Percentiles rank a stretch among this genome's conserved stretches.
Evolutionary conservation across 2,113 vertebrate species (phyloP).

Genomic region (Etheostoma cragini): DNA sequence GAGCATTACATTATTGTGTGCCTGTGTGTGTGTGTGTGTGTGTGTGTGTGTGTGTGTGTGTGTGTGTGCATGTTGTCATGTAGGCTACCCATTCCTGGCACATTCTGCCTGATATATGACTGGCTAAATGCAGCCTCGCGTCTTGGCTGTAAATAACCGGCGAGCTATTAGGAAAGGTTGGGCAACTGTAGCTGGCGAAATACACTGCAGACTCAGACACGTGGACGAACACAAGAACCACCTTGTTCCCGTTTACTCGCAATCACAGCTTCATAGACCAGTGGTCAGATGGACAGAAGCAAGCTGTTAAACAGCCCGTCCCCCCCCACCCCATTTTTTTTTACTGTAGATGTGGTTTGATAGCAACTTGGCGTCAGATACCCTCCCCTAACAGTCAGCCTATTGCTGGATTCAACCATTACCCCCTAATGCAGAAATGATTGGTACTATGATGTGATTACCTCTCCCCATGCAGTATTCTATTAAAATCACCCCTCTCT

Average conservation of each 20-base stretch:
- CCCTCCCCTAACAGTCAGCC: slow-evolving; percentile 42
- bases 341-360: slow-evolving; percentile 52
- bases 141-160: slow-evolving; percentile 76
- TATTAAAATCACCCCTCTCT: slow-evolving; percentile 40
- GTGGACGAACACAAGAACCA: slow-evolving; percentile 32
- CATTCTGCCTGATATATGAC: slow-evolving; percentile 62
- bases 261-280: slow-evolving; percentile 54
- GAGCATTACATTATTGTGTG: slow-evolving; percentile 14
- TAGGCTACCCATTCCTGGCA: slow-evolving; percentile 3
- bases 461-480: slow-evolving; percentile 29
- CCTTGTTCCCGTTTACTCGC: slow-evolving; percentile 25
- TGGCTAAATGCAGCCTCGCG: slow-evolving; percentile 64
- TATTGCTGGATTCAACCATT: slow-evolving; percentile 31
- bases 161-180: slow-evolving; percentile 60
- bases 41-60: neutral
- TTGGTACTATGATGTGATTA: slow-evolving; percentile 60
- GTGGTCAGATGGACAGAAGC: slow-evolving; percentile 55
- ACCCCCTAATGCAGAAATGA: slow-evolving; percentile 63
- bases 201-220: slow-evolving; percentile 11
- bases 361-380: slow-evolving; percentile 39
- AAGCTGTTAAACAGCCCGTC: slow-evolving; percentile 49
- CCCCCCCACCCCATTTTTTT: slow-evolving; percentile 12
- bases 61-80: slow-evolving; percentile 1
- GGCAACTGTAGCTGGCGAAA: slow-evolving; percentile 52
- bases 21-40: neutral